phyloP scores from a whole-genome alignment of 2,797 vertebrate genomes.

The Enteromius afrohamiltoni region DNA sequence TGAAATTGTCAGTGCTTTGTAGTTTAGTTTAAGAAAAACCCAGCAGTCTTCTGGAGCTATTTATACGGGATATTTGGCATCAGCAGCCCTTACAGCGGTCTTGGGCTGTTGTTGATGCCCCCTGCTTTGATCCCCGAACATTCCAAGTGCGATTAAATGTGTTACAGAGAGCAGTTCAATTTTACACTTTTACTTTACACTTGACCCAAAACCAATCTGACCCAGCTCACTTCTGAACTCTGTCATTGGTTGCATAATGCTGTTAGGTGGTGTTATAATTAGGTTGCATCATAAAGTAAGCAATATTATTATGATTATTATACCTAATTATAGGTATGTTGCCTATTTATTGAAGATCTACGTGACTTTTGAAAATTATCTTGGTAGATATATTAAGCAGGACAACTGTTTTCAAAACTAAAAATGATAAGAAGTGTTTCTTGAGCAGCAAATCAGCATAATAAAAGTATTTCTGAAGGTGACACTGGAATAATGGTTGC shows the following conservation, averaged over 20 bases:
- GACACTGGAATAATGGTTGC: neutral
- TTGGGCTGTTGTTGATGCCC: conserved; percentile 32
- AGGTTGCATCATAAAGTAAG: neutral
- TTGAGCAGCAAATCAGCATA: neutral
- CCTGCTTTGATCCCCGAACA: conserved; percentile 29
- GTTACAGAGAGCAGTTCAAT: conserved; percentile 26
- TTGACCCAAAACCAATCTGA: neutral
- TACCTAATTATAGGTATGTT: neutral
- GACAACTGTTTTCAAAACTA: neutral
- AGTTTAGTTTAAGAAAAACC: neutral
- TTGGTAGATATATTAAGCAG: neutral
- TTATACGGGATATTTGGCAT: conserved; percentile 36
- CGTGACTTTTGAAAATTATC: neutral
- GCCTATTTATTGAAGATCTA: neutral
- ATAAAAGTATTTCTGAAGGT: neutral
- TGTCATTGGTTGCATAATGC: conserved; percentile 6
- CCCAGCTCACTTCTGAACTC: neutral
- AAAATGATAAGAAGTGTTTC: neutral
- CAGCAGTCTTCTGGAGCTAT: conserved; percentile 18
- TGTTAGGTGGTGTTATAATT: neutral
- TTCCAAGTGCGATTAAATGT: conserved; percentile 46
- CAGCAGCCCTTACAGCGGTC: conserved; percentile 10
- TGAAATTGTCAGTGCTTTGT: conserved; percentile 8
- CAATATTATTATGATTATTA: neutral
- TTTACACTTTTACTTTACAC: conserved; percentile 9